A percentile compares a stretch with the other conserved stretches of the same genome.
These are phyloP conservation scores for Tetragonula clypearis DNA, from an alignment of 1,140 invertebrate species.

Conservation along the genomic window DNA sequence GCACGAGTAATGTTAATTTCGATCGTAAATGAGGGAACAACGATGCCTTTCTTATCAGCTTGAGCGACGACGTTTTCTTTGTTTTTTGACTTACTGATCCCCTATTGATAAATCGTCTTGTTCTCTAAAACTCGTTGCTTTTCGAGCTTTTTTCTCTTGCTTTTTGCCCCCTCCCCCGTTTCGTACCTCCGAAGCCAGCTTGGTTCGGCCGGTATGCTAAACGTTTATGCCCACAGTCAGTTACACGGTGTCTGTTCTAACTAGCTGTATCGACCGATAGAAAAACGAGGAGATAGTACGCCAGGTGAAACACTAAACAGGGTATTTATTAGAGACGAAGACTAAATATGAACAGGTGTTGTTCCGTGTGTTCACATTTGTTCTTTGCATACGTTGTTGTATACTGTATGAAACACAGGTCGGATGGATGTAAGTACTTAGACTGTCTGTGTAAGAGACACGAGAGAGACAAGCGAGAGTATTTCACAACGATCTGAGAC, in stretches of 20 bases:
- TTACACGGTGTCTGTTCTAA: constrained; percentile 28
- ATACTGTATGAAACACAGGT: not conserved
- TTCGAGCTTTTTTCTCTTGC: not conserved
- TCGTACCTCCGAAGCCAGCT: not conserved
- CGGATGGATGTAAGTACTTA: not conserved
- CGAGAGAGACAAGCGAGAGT: not conserved
- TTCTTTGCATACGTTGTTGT: not conserved
- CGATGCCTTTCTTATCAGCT: not conserved
- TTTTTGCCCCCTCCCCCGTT: no score
- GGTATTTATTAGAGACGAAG: constrained; percentile 55
- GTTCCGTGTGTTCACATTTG: constrained; percentile 15
- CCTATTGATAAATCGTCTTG: not conserved
- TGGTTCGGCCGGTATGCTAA: constrained; percentile 38
- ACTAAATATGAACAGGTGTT: constrained; percentile 63
- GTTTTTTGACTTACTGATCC: no score
- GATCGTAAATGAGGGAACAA: not conserved
- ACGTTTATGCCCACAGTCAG: constrained; percentile 53
- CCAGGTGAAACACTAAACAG: constrained; percentile 24
- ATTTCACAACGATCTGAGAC: not conserved
- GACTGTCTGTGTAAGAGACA: not conserved
- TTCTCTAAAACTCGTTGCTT: not conserved
- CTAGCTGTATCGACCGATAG: constrained; percentile 43
- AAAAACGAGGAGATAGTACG: not conserved
- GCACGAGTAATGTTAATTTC: not conserved
- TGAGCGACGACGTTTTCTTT: not conserved